Conservation (phyloP, 2,113 vertebrate species). For the Ciconia boyciana region DNA sequence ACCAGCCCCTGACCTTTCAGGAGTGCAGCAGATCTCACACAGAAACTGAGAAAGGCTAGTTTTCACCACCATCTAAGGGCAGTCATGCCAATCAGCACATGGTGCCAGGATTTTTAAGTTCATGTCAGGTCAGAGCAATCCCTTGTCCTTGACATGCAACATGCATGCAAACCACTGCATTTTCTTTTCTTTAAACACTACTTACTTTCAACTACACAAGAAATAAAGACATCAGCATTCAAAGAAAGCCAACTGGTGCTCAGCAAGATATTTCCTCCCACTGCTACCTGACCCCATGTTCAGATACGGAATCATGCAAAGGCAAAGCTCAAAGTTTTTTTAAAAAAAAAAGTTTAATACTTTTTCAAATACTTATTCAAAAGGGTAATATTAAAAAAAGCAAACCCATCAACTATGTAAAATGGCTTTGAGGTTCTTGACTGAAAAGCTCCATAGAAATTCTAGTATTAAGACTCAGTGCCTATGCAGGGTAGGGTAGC, state of each 20-base stretch:
- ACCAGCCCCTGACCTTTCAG: background rate
- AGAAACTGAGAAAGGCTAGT: background rate
- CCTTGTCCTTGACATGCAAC: background rate
- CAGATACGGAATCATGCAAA: background rate
- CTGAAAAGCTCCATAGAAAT: background rate
- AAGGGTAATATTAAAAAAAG: background rate
- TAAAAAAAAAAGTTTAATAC: background rate
- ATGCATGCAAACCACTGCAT: background rate
- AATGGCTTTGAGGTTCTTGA: background rate
- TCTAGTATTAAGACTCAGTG: background rate
- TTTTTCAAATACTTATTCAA: background rate
- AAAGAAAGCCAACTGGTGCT: background rate
- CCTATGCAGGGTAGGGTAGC: accelerated
- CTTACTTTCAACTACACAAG: background rate
- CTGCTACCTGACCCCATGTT: background rate
- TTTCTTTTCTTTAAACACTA: background rate
- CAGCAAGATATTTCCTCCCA: background rate
- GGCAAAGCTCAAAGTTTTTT: background rate
- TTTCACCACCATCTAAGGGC: background rate
- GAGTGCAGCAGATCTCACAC: background rate
- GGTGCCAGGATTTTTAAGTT: background rate
- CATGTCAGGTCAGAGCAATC: background rate
- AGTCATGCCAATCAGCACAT: background rate
- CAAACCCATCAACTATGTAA: background rate
- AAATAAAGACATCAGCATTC: background rate